phyloP scores from a whole-genome alignment of 1,140 invertebrate genomes.

The Capitella teleta region DNA sequence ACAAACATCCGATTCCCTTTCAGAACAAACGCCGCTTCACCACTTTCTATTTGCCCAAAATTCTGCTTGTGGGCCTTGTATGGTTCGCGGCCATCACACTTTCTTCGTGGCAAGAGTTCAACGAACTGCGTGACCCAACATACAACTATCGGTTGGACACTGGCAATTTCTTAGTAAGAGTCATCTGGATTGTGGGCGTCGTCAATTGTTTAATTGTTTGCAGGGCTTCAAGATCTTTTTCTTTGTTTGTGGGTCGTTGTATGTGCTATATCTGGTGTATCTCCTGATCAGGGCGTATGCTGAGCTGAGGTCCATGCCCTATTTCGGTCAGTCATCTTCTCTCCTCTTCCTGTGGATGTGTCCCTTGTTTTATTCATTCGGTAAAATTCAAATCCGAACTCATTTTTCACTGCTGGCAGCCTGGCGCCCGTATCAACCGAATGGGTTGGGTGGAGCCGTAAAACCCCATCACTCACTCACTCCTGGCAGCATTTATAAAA shows the following conservation, averaged over 20 bases:
- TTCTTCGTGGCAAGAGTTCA: conserved; percentile 79
- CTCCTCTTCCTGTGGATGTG: too few relatives aligned
- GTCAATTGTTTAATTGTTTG: conserved; percentile 14
- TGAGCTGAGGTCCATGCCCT: conserved; percentile 90
- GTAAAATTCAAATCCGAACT: too few relatives aligned
- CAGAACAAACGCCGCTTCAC: conserved; percentile 74
- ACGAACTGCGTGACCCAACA: conserved; percentile 77
- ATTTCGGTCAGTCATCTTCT: conserved; percentile 64
- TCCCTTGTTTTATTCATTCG: too few relatives aligned
- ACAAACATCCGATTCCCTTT: conserved; percentile 19
- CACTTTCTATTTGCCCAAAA: conserved; percentile 83
- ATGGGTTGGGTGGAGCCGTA: too few relatives aligned
- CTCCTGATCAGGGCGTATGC: conserved; percentile 81
- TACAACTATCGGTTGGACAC: conserved; percentile 83
- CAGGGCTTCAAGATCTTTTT: conserved; percentile 63
- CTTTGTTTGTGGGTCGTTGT: conserved; percentile 69
- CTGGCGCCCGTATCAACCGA: too few relatives aligned
- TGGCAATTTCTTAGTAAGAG: conserved; percentile 68
- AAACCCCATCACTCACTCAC: too few relatives aligned
- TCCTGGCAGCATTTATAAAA: too few relatives aligned
- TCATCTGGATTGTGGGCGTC: neutral
- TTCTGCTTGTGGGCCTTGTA: conserved; percentile 71
- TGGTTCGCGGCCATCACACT: conserved; percentile 77
- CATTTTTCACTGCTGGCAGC: too few relatives aligned
- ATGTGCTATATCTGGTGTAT: conserved; percentile 72